phyloP scores from a whole-genome alignment of 2,888 invertebrate species.

The Strigamia maritima region DNA sequence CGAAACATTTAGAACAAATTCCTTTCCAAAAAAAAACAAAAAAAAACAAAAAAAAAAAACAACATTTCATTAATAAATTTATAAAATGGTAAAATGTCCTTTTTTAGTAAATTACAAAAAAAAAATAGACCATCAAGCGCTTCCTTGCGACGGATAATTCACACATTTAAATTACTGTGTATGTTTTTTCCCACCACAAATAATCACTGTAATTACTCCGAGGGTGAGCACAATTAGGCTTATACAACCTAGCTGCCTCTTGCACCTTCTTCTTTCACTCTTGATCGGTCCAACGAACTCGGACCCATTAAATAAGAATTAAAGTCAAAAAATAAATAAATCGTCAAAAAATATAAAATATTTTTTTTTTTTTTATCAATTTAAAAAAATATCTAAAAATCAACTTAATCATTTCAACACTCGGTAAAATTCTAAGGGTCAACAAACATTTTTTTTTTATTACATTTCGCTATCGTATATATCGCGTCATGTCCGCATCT shows the following conservation, averaged over 20 bases:
- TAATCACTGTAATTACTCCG: constrained; percentile 24
- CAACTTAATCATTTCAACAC: background rate
- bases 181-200: constrained; percentile 30
- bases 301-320: background rate
- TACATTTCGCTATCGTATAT: background rate
- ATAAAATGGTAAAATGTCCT: too few species aligned
- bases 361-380: background rate
- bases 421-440: constrained; percentile 18
- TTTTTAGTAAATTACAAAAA: background rate
- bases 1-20: background rate
- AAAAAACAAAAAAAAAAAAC: too few species aligned
- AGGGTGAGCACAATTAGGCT: constrained; percentile 22
- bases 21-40: too few species aligned
- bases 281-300: background rate
- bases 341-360: background rate
- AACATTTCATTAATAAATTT: too few species aligned
- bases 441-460: constrained; percentile 2
- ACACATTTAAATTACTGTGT: constrained; percentile 21
- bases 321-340: background rate
- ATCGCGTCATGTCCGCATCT: constrained; percentile 8
- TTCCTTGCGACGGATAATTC: background rate
- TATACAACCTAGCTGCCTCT: background rate
- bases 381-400: background rate
- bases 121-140: background rate
- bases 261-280: background rate